phyloP scores from a whole-genome alignment of 2,888 invertebrate genomes.

The Pandemis cinnamomeana region DNA sequence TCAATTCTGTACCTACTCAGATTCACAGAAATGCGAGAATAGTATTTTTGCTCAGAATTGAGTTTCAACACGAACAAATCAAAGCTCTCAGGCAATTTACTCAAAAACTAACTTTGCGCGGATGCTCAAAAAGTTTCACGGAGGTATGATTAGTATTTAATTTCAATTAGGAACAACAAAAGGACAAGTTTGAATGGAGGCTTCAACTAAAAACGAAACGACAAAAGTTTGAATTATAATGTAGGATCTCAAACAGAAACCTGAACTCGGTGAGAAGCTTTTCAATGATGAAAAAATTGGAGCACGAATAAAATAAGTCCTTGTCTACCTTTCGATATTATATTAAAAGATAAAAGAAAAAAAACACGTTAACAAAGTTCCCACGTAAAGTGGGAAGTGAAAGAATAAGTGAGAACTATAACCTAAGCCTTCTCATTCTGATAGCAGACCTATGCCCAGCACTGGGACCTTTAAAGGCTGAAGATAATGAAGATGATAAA shows the following conservation, averaged over 20 bases:
- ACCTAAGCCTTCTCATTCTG: no score
- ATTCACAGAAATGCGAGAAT: no score
- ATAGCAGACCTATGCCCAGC: no score
- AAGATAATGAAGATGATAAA: no score
- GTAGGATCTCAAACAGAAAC: conserved; percentile 4
- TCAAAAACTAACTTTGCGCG: not conserved
- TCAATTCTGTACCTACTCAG: no score
- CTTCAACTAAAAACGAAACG: conserved; percentile 9
- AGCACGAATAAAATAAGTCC: not conserved
- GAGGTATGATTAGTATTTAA: conserved; percentile 12
- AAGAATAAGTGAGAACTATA: no score
- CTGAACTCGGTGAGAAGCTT: not conserved
- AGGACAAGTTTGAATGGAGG: conserved; percentile 2
- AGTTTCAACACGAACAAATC: not conserved
- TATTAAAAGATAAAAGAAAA: not conserved
- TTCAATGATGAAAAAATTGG: not conserved
- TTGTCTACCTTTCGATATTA: not conserved
- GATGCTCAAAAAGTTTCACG: not conserved
- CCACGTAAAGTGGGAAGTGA: no score
- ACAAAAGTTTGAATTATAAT: conserved; percentile 6
- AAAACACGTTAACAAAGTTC: no score
- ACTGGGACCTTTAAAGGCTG: no score
- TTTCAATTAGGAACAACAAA: conserved; percentile 1
- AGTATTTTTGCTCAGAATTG: not conserved
- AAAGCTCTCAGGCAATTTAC: not conserved